Base-by-base conservation (phyloP, 2,888 invertebrate genomes). In the Andrena fulva region DNA sequence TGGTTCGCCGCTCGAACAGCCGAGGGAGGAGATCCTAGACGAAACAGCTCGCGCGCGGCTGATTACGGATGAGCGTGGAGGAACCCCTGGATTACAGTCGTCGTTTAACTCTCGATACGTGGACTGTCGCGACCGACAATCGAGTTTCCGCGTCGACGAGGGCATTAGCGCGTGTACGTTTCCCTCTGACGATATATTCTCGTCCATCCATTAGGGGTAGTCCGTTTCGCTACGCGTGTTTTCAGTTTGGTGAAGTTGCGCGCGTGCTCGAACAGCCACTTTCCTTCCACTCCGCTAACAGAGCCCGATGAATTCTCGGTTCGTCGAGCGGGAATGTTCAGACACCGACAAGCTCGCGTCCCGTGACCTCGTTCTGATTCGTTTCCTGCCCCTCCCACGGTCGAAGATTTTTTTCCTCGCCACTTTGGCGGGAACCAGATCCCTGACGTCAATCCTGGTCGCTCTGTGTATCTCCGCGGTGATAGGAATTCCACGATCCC, bases 101-200 rank as follows among this genome's bases (percentile, higher is more conserved):
- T 83, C 85, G 77, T 68, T 82, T 69, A 78, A 85, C 84, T 87
- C 75, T 77, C 79, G 79, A 84, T 85, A 85, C 72, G 78, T 80
- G 73, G 71, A 35, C 54, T 64, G 74, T 62, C 70, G 69, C 63
- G 48, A 64, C 29, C 66, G 69, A 75, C 79, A 84, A 82, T 79
- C 82, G 78, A 81, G 85, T 81, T 70, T 80, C 78, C 62, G 72
- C 88, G 78, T 75, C 80, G 82, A 77, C 85, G 77, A 77, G 80
- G 79, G 63, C 82, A 77, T 83, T 82, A 83, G 68, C 84, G 60
- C 68, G 68, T 84, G 60, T 56, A 50, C 77, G 29, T 85, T 84
- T 78, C 87, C 68, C 71, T 56, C 67, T 63, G 29, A 59, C 69
- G 71, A 82, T 82, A 84, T 84, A 87, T 87, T 82, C 78, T 68